Evolutionary conservation across 2,888 invertebrate genomes (phyloP).

Genomic region (Caenorhabditis doughertyi): DNA sequence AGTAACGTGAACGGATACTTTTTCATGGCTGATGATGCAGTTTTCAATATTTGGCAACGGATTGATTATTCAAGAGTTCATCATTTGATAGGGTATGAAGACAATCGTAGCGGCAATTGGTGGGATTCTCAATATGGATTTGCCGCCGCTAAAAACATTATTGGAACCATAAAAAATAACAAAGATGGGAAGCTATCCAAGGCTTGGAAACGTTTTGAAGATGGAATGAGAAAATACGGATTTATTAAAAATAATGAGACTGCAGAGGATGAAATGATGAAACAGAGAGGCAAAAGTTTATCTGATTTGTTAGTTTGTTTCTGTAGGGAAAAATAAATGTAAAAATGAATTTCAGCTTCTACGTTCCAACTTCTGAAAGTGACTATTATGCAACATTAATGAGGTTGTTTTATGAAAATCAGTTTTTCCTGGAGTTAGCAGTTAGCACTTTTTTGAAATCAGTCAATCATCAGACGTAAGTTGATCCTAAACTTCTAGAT

Average conservation of each 20-base stretch:
- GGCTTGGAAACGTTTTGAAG: constrained; percentile 24
- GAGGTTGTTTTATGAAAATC: constrained; percentile 42
- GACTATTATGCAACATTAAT: constrained; percentile 43
- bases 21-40: constrained; percentile 48
- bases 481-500: background rate
- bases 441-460: constrained; percentile 38
- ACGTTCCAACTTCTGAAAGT: constrained; percentile 32
- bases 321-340: too few species aligned
- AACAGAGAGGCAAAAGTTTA: constrained; percentile 17
- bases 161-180: background rate
- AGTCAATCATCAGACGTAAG: constrained; percentile 41
- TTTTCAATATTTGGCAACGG: constrained; percentile 62
- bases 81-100: background rate
- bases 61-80: constrained; percentile 48
- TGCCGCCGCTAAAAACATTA: background rate
- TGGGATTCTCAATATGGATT: background rate
- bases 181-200: background rate
- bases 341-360: constrained; percentile 29
- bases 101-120: background rate
- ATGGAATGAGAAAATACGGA: constrained; percentile 18
- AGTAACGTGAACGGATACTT: constrained; percentile 48
- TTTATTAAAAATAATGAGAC: constrained; percentile 19
- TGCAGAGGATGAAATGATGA: constrained; percentile 8
- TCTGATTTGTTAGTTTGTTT: constrained; percentile 50
- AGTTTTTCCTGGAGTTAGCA: constrained; percentile 43